phyloP scores from a whole-genome alignment of 1,140 invertebrate genomes.

The Lamellibrachia luymesi region DNA sequence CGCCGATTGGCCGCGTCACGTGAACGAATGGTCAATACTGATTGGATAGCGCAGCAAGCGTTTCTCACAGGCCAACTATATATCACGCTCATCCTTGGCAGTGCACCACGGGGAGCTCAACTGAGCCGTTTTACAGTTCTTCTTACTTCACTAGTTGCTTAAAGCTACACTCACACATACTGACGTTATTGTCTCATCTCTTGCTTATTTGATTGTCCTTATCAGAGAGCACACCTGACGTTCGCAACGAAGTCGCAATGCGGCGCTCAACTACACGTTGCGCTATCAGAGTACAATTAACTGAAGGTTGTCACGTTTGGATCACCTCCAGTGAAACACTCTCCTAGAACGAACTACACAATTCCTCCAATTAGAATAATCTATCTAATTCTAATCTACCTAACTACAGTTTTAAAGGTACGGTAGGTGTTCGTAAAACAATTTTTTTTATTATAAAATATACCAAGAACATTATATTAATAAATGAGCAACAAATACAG shows the following conservation, averaged over 20 bases:
- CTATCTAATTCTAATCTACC: slow-evolving; percentile 4
- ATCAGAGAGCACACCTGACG: background rate
- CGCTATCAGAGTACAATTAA: background rate
- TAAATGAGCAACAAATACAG: too few species aligned
- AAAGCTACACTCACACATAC: background rate
- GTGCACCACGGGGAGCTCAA: background rate
- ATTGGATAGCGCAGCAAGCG: background rate
- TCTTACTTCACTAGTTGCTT: background rate
- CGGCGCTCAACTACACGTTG: background rate
- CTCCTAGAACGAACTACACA: background rate
- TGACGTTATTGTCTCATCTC: background rate
- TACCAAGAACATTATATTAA: too few species aligned
- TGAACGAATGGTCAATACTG: too few species aligned
- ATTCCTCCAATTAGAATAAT: background rate
- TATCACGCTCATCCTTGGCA: background rate
- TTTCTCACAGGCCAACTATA: background rate
- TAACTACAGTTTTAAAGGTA: background rate
- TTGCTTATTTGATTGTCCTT: background rate
- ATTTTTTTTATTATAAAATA: too few species aligned
- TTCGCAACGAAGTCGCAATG: background rate
- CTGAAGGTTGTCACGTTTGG: background rate
- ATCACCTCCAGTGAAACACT: background rate
- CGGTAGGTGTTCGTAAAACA: too few species aligned
- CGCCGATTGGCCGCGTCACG: too few species aligned
- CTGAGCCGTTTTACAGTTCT: too few species aligned